phyloP scores from a whole-genome alignment of 2,113 vertebrate species.

The Notechis scutatus region DNA sequence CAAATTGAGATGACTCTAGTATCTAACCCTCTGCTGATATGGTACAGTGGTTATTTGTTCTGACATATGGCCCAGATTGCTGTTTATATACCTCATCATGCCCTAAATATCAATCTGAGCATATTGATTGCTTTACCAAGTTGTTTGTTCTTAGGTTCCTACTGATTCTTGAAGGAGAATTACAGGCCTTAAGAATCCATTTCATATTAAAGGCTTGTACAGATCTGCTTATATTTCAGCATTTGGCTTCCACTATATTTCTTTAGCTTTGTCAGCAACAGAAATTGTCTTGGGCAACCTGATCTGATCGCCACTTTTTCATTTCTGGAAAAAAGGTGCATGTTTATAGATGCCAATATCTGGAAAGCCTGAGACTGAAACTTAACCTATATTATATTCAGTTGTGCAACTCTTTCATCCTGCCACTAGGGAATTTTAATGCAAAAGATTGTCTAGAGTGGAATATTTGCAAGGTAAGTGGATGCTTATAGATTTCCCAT shows the following conservation, averaged over 20 bases:
- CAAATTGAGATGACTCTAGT: background rate
- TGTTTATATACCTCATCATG: slow-evolving; percentile 6
- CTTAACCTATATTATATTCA: background rate
- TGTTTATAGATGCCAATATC: background rate
- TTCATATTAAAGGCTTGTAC: background rate
- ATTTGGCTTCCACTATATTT: background rate
- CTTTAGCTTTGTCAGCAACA: background rate
- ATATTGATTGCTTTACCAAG: background rate
- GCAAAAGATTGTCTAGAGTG: background rate
- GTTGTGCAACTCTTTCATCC: background rate
- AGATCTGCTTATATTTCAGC: background rate
- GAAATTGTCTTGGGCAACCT: background rate
- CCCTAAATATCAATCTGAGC: background rate
- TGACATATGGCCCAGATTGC: background rate
- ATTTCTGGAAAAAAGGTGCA: background rate
- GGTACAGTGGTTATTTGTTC: background rate
- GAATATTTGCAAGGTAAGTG: background rate
- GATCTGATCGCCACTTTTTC: background rate
- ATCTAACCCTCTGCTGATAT: background rate
- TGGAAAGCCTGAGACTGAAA: background rate
- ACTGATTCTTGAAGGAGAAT: background rate
- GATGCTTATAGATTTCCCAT: background rate
- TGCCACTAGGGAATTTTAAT: background rate
- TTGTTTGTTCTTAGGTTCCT: background rate
- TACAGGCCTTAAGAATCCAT: background rate